phyloP scores from a whole-genome alignment of 2,797 vertebrate genomes.

The Xenopus petersii region DNA sequence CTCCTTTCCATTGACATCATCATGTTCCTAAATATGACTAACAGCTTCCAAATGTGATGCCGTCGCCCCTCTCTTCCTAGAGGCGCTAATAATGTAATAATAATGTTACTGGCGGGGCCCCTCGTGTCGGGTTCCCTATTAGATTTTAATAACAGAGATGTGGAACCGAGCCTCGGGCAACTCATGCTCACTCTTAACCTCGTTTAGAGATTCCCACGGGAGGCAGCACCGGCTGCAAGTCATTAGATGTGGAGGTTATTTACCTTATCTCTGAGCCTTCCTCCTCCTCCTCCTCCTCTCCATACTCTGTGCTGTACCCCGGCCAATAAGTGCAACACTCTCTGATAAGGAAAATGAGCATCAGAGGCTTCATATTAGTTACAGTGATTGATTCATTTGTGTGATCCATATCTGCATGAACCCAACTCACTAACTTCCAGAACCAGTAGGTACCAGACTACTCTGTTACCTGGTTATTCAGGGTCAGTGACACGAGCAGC shows the following conservation, averaged over 20 bases:
- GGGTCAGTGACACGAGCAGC: too few species aligned
- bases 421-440: too few species aligned
- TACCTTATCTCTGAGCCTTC: not conserved
- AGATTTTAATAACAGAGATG: slow-evolving; percentile 27
- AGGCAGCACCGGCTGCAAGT: slow-evolving; percentile 1
- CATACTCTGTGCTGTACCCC: too few species aligned
- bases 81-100: slow-evolving; percentile 28
- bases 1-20: slow-evolving; percentile 4
- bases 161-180: slow-evolving; percentile 10
- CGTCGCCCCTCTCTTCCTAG: not conserved
- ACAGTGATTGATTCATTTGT: too few species aligned
- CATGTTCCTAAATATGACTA: slow-evolving; percentile 12
- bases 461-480: too few species aligned
- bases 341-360: too few species aligned
- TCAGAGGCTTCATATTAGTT: too few species aligned
- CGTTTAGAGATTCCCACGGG: slow-evolving; percentile 9
- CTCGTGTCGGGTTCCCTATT: slow-evolving; percentile 27
- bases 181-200: slow-evolving; percentile 22
- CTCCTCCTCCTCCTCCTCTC: too few species aligned
- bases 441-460: too few species aligned
- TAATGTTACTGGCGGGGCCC: slow-evolving; percentile 11
- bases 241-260: slow-evolving; percentile 23
- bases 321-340: too few species aligned
- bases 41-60: slow-evolving; percentile 37
- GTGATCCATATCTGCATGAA: too few species aligned